Evolutionary conservation across 2,888 invertebrate genomes (phyloP).

Genomic region (Coecobrya sp.): DNA sequence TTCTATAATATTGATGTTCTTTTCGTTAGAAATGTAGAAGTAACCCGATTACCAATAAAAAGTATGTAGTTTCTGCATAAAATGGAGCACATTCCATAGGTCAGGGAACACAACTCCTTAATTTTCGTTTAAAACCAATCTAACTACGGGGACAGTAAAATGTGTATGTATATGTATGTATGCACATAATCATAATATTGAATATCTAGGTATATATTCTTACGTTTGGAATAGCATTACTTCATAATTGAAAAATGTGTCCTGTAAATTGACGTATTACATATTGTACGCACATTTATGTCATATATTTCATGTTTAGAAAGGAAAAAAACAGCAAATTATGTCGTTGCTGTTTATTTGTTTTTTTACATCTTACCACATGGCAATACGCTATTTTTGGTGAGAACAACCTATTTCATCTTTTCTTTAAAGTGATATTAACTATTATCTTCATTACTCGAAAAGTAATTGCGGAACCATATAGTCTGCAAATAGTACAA

Average conservation of each 20-base stretch:
- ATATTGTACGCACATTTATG: background rate
- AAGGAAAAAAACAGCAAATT: background rate
- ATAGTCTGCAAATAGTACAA: constrained; percentile 20
- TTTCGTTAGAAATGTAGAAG: no score
- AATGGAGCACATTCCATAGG: no score
- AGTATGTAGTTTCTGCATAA: no score
- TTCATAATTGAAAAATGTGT: background rate
- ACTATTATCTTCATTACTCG: constrained; percentile 55
- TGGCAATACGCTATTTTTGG: background rate
- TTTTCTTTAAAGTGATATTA: background rate
- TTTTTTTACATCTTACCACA: background rate
- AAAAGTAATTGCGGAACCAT: constrained; percentile 54
- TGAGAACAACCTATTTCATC: background rate
- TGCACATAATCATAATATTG: no score
- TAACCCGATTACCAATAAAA: no score
- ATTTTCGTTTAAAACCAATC: no score
- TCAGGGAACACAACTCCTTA: no score
- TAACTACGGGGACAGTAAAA: no score
- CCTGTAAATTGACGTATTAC: constrained; percentile 1
- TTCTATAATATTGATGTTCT: no score
- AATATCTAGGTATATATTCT: background rate
- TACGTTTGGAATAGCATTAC: background rate
- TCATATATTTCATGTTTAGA: background rate
- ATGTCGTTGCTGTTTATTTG: background rate
- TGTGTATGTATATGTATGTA: no score